Evolutionary conservation across 2,888 invertebrate species (phyloP), one percentile per base, ranked within the genome.

Genomic region (Dynastes grantii): DNA sequence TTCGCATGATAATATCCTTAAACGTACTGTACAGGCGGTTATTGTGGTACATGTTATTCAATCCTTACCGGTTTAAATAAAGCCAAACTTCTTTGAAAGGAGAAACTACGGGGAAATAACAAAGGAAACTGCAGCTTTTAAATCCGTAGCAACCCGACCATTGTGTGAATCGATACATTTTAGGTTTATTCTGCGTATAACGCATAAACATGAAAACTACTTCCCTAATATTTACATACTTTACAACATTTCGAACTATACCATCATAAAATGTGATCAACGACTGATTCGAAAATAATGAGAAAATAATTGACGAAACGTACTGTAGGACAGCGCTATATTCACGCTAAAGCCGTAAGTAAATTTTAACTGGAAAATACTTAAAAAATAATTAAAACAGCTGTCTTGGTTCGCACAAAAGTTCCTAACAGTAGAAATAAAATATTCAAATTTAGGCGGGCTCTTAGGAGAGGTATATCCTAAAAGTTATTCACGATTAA

Each of bases 81-180:
- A 58, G 40, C 16, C 58, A 73, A 40, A 58, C 22, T 73, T 73
- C 70, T 73, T 61, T 58, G 58, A 58, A 73, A 58, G 37, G 22
- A 22, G 58, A 58, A 58, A 22, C 45, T 61, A 22, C n/a, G 40
- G 9, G 58, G 58, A 40, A 68, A 73, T 61, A 55, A 73, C 73
- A 73, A 73, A 73, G 73, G 73, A 40, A 51, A 37, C 22, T 58
- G 73, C 73, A 73, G 16, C 37, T 58, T 22, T 73, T 73, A 73
- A 73, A 73, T 58, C 45, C 58, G 40, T 40, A 37, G 58, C 22
- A 73, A 73, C 55, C 2, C 1, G 40, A 22, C 37, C 4, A 51
- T 37, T 13, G 13, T 45, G 37, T 16, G 16, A 58, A 73, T 73
- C 73, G 45, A 73, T 73, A 73, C 37, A 32, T 0, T 13, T 73